phyloP scores from a whole-genome alignment of 1,140 invertebrate species.

The Drosophila pallidifrons region DNA sequence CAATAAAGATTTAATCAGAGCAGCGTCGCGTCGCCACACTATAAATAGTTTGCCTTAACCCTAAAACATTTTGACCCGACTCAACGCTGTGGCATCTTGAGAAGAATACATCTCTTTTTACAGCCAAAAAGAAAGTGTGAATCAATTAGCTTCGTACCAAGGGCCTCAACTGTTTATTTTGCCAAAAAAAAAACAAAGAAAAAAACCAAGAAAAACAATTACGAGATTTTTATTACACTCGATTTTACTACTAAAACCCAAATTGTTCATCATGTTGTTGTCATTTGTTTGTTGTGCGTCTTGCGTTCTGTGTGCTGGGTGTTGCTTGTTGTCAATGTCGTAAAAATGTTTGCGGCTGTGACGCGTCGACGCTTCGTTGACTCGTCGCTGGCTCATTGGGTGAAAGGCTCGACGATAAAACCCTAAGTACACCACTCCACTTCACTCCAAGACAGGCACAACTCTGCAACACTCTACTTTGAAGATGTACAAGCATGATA shows the following conservation, averaged over 20 bases:
- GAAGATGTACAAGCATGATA: constrained; percentile 47
- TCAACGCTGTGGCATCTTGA: constrained; percentile 3
- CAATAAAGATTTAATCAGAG: constrained; percentile 76
- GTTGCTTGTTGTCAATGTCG: constrained; percentile 68
- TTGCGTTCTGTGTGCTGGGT: constrained; percentile 40
- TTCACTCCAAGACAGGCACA: neutral
- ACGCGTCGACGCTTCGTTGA: constrained; percentile 7
- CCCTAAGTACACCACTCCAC: constrained; percentile 60
- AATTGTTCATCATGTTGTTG: constrained; percentile 26
- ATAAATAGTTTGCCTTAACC: constrained; percentile 31
- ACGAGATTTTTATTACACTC: constrained; percentile 74
- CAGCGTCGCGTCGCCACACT: constrained; percentile 22
- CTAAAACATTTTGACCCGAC: constrained; percentile 38
- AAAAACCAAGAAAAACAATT: constrained; percentile 57
- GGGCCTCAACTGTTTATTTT: constrained; percentile 72
- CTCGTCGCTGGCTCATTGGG: constrained; percentile 51
- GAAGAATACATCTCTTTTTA: constrained; percentile 74
- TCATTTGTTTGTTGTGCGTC: constrained; percentile 23
- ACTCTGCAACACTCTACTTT: constrained; percentile 16
- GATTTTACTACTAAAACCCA: constrained; percentile 59
- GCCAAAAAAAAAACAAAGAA: constrained; percentile 55
- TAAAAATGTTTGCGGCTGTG: constrained; percentile 64
- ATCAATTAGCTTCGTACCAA: constrained; percentile 72
- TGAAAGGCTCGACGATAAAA: constrained; percentile 73
- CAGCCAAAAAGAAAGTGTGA: constrained; percentile 82